Conservation (phyloP, 2,888 invertebrate genomes). For the Harpalus rufipes region DNA sequence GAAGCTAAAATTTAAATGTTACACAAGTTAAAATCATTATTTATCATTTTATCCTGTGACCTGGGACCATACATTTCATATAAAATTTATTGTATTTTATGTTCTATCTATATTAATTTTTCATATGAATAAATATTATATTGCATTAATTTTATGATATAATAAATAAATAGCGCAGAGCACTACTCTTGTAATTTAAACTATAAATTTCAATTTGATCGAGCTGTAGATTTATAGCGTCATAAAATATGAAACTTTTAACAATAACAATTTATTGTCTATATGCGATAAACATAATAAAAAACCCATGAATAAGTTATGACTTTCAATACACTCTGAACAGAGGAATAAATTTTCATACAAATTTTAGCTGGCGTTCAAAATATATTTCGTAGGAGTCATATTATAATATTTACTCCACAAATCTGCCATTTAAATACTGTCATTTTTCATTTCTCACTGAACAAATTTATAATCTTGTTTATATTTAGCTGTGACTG, state of each 20-base stretch:
- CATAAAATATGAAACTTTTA: neutral
- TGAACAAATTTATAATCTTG: slow-evolving; percentile 3
- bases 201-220: neutral
- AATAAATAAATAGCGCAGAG: too few species aligned
- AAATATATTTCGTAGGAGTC: neutral
- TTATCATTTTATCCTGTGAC: too few species aligned
- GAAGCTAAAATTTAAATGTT: too few species aligned
- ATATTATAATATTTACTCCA: neutral
- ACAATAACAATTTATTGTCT: slow-evolving; percentile 4
- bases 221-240: neutral
- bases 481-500: slow-evolving; percentile 56
- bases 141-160: too few species aligned
- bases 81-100: neutral
- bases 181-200: neutral
- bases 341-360: slow-evolving; percentile 3
- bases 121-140: too few species aligned
- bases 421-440: slow-evolving; percentile 37
- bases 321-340: neutral
- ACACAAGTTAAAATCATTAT: too few species aligned
- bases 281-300: neutral
- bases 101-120: neutral
- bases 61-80: too few species aligned
- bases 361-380: neutral
- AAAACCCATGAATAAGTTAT: neutral
- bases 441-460: neutral